These are phyloP conservation scores for Vulpes lagopus DNA, from an alignment of 2,113 vertebrate genomes.

Conservation along the genomic window DNA sequence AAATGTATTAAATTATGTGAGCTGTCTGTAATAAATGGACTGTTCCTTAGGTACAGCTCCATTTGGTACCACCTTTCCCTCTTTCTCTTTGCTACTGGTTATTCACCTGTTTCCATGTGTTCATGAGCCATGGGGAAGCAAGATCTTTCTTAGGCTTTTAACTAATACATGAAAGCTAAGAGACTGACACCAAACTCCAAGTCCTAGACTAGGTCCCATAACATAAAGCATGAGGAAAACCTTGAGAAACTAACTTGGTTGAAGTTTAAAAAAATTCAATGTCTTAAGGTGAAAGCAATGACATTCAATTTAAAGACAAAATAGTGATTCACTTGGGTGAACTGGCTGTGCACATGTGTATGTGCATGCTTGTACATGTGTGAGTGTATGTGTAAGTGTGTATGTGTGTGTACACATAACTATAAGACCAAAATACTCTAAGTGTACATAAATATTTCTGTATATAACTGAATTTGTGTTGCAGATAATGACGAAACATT, in stretches of 20 bases:
- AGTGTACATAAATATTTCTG: not conserved
- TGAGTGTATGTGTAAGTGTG: not conserved
- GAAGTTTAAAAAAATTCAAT: not conserved
- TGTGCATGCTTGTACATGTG: not conserved
- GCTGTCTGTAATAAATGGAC: not conserved
- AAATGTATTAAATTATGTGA: not conserved
- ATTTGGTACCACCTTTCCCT: not conserved
- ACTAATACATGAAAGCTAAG: not conserved
- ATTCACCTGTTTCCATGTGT: too few species aligned
- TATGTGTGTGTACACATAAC: not conserved
- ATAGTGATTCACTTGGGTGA: not conserved
- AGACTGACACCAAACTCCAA: not conserved
- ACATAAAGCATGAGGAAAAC: not conserved
- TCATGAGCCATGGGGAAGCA: not conserved
- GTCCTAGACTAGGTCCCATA: not conserved
- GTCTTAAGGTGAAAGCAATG: not conserved
- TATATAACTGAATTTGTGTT: not conserved
- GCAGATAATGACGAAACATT: not conserved
- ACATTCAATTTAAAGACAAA: not conserved
- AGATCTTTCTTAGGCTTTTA: not conserved
- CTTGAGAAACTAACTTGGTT: not conserved
- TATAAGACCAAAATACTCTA: not conserved
- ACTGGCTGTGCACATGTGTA: not conserved
- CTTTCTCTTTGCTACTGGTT: not conserved
- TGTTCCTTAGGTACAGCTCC: not conserved